phyloP scores from a whole-genome alignment of 64 coral and sea anemone genomes.

The Porites lutea region DNA sequence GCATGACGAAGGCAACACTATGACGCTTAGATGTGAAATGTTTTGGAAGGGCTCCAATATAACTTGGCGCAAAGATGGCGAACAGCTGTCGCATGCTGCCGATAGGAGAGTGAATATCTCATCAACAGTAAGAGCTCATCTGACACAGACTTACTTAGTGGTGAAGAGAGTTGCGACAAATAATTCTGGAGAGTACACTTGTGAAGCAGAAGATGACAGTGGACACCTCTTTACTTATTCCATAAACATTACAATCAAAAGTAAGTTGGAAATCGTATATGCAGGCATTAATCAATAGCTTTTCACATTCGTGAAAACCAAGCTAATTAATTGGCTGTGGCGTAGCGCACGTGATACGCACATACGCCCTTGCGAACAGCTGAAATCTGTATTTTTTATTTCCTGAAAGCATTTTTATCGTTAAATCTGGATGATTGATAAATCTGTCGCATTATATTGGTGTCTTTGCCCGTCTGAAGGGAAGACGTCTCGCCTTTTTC shows the following conservation, averaged over 20 bases:
- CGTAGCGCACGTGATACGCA: too few relatives aligned
- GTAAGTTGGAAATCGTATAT: neutral
- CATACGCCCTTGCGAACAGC: too few relatives aligned
- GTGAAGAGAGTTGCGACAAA: constrained; percentile 5
- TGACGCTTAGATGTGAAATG: neutral
- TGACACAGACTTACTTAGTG: neutral
- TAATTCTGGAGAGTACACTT: constrained; percentile 54
- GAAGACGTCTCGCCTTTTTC: too few relatives aligned
- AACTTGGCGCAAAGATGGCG: constrained; percentile 1
- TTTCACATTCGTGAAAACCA: too few relatives aligned
- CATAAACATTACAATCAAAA: neutral
- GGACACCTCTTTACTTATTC: neutral
- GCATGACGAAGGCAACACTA: neutral
- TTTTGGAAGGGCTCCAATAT: neutral
- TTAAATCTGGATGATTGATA: too few relatives aligned
- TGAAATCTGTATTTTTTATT: too few relatives aligned
- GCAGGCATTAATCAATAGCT: too few relatives aligned
- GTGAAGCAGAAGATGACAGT: neutral
- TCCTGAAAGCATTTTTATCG: too few relatives aligned
- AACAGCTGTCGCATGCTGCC: neutral
- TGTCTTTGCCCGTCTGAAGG: too few relatives aligned
- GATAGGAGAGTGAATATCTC: constrained; percentile 24
- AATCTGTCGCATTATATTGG: too few relatives aligned
- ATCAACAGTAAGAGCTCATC: neutral
- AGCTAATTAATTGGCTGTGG: too few relatives aligned